Conservation (phyloP, 2,888 invertebrate genomes). For the Hemicrepidius hirtus region DNA sequence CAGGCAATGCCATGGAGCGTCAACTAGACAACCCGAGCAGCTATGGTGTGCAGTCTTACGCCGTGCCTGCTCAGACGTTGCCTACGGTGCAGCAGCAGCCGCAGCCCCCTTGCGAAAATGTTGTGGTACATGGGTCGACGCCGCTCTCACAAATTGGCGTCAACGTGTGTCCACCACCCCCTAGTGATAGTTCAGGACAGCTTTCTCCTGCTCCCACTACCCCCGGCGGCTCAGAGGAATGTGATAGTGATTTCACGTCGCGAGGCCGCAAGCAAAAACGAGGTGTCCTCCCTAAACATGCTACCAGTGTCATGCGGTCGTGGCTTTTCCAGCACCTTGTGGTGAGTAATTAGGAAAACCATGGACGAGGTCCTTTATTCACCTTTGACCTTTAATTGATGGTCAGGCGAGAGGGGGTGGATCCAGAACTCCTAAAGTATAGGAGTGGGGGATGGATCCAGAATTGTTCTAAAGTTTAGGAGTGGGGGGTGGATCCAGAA, state of each 20-base stretch:
- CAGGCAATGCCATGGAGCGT: constrained; percentile 59
- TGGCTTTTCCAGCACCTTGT: constrained; percentile 98
- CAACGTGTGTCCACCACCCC: constrained; percentile 77
- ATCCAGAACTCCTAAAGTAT: too few relatives aligned
- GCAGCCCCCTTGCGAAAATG: constrained; percentile 69
- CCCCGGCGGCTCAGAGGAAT: constrained; percentile 76
- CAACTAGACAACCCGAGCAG: constrained; percentile 66
- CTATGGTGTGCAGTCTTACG: constrained; percentile 64
- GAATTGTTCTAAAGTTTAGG: too few relatives aligned
- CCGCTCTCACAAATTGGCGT: constrained; percentile 91
- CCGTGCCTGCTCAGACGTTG: constrained; percentile 67
- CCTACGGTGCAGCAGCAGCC: constrained; percentile 71
- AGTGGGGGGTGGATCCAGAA: too few relatives aligned
- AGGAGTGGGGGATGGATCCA: too few relatives aligned
- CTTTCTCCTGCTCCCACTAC: constrained; percentile 78
- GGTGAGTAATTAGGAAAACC: too few relatives aligned
- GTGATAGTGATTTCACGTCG: constrained; percentile 72
- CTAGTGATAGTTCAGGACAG: constrained; percentile 74
- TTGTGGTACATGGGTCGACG: constrained; percentile 87
- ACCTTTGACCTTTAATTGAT: too few relatives aligned
- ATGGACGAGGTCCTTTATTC: too few relatives aligned
- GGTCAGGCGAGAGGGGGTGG: too few relatives aligned
- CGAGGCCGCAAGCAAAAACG: constrained; percentile 82
- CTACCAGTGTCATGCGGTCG: constrained; percentile 96
- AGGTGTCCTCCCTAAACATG: constrained; percentile 95